Evolutionary conservation across 2,113 vertebrate species (phyloP), one percentile per base, ranked within the genome.

Genomic region (Petromus typicus): DNA sequence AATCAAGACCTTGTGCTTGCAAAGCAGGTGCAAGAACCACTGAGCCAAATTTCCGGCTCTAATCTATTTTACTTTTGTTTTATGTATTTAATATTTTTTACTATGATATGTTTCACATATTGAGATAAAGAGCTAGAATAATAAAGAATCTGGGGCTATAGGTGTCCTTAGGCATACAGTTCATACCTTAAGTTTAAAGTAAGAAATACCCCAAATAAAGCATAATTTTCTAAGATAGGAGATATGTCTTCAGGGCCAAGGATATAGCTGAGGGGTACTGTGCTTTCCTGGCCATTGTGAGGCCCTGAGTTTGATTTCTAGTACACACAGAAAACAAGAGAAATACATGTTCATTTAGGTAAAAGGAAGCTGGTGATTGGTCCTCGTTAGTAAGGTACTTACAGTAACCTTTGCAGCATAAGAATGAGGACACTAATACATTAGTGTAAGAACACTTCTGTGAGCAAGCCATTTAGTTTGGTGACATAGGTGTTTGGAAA

Each of bases 181-280:
- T 64, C 59, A 91, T 63, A 13, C 43, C 54, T 59, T 64, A 82
- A 40, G 73, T 90, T 87, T 92, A 92, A 89, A 92, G 71, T 43
- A 45, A 71, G 93, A 75, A 45, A 69, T n/a, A 27, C 1, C 9
- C 4, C 6, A 79, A 57, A 51, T 0, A 23, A 17, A 71, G 2
- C 25, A 54, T 63, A 22, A 83, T 83, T 82, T 51, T 92, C 57
- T 59, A 63, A 87, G 57, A 86, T 5, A 48, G 80, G 40, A 90
- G 90, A 67, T 17, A 56, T 2, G 13, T 48, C 86, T 96, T 57
- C 56, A 57, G 56, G 56, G 56, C 56, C 20, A 17, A 17, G 56
- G 56, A 56, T 56, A 14, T 57, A 57, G 56, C 56, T 57, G 16
- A 57, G 17, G 16, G 17, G 56, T 57, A 57, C 16, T 5, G 17